Base-by-base conservation (phyloP, 2,888 invertebrate species). In the Shargacucullia verbasci region DNA sequence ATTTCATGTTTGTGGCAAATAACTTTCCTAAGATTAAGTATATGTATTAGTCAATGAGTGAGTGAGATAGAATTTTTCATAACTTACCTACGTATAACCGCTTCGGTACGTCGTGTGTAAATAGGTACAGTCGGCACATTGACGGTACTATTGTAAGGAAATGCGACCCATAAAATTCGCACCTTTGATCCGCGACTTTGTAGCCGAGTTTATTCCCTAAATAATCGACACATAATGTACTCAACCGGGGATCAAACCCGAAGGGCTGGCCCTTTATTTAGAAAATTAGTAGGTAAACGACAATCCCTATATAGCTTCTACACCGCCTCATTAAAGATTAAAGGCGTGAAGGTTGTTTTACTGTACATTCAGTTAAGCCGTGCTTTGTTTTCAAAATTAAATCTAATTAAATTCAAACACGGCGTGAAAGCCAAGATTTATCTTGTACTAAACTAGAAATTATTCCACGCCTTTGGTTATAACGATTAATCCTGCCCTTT, bases 151-250 rank as follows among this genome's bases (percentile, higher is more conserved):
- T 77, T 67, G 71, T 74, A 37, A 29, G 47, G 20, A 31, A 55
- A 45, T 58, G 53, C 50, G 57, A 75, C 62, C 75, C 78, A 64
- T 64, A 49, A 74, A 70, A 77, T 77, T 61, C 47, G 34, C 37
- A 50, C 72, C 70, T 74, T 74, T 74, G 60, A 77, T 70, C 64
- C 38, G 14, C 8, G 13, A 64, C 47, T 61, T 77, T 70, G 74
- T 61, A 43, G 38, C 40, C 47, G 3, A 40, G 33, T 54, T 53
- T 44, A 54, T 41, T 31, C 53, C 46, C 44, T 5, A 13, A 41
- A 49, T 39, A 53, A 49, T 20, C 20, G 4, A 20, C 20, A 20
- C 20, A 4, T n/a, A n/a, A n/a, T n/a, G n/a, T n/a, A n/a, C n/a
- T n/a, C n/a, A n/a, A n/a, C n/a, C n/a, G n/a, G n/a, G n/a, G n/a